Base-by-base conservation (phyloP, 2,888 invertebrate genomes). In the Aspidapion aeneum region DNA sequence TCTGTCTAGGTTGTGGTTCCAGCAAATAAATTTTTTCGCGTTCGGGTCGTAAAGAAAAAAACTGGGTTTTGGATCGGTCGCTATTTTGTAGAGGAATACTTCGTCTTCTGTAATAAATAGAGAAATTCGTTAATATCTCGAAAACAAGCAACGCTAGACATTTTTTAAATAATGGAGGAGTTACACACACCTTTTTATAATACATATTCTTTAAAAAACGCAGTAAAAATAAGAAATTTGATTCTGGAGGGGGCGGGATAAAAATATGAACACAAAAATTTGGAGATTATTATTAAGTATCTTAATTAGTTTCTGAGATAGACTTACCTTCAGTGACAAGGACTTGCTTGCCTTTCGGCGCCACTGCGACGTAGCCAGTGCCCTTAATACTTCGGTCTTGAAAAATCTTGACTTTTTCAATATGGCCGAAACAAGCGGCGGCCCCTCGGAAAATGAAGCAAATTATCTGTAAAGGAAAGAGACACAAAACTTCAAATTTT, bases 1-100 rank as follows among this genome's bases (percentile, higher is more conserved):
- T n/a, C 17, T 52, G 7, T 52, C 52, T n/a, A 52, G 19, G 7
- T 5, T 9, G 18, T 52, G 17, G 62, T 72, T 74, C 73, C 74
- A 74, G 68, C 77, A 77, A 48, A 77, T 74, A 65, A 75, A 77
- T 66, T 71, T 73, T 57, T 69, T 72, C 19, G 71, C 72, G 60
- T 66, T 62, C 48, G 73, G 71, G 64, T 77, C 75, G 65, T 72
- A 77, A 49, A 76, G 64, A 60, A 73, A 71, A 66, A 75, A 74
- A 60, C 60, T 63, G 55, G 22, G 60, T 56, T 52, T 19, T 5
- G 3, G 17, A n/a, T 52, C 17, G 18, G 64, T 66, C 59, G 71
- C 67, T 67, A 68, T 69, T 59, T 66, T 67, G 56, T 68, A 69
- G 19, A 69, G 52, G 17, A 18, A 18, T n/a, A 52, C 18, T 5